Percentiles rank a stretch among this genome's conserved stretches.
Evolutionary conservation across 2,113 vertebrate genomes (phyloP).

Genomic region (Indicator indicator): DNA sequence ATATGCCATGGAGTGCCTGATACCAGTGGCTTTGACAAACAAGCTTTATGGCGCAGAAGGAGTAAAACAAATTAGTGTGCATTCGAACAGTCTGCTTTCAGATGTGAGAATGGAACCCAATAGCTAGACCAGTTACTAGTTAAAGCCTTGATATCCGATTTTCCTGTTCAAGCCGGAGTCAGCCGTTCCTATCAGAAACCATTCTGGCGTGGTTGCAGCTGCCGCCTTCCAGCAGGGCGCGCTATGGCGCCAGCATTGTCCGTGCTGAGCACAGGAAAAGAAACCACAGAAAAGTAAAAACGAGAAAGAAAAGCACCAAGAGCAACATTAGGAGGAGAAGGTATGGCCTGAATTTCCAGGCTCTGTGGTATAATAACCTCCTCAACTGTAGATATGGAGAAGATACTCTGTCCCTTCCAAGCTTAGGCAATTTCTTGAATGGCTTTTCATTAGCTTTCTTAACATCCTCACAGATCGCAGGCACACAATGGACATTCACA

Average conservation of each 20-base stretch:
- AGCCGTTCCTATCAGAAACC: background rate
- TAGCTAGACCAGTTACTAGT: background rate
- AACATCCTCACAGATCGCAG: background rate
- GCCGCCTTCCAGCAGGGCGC: slow-evolving; percentile 56
- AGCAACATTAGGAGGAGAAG: background rate
- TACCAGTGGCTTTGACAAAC: background rate
- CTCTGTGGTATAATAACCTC: background rate
- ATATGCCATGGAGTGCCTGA: background rate
- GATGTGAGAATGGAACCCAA: background rate
- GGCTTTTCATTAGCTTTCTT: background rate
- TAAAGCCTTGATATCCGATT: background rate
- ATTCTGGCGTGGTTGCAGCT: background rate
- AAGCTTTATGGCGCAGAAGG: background rate
- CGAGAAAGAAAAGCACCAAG: background rate
- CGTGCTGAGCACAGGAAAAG: background rate
- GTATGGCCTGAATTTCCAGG: slow-evolving; percentile 10
- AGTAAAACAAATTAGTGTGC: background rate
- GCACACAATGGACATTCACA: background rate
- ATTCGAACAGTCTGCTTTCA: background rate
- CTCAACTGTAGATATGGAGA: slow-evolving; percentile 24
- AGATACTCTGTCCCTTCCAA: background rate
- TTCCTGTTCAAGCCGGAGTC: background rate
- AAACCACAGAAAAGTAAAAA: slow-evolving; percentile 11
- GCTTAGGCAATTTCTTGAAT: background rate
- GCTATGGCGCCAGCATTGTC: slow-evolving; percentile 47